Evolutionary conservation across 2,797 vertebrate species (phyloP).

Genomic region (Crax fasciolata): DNA sequence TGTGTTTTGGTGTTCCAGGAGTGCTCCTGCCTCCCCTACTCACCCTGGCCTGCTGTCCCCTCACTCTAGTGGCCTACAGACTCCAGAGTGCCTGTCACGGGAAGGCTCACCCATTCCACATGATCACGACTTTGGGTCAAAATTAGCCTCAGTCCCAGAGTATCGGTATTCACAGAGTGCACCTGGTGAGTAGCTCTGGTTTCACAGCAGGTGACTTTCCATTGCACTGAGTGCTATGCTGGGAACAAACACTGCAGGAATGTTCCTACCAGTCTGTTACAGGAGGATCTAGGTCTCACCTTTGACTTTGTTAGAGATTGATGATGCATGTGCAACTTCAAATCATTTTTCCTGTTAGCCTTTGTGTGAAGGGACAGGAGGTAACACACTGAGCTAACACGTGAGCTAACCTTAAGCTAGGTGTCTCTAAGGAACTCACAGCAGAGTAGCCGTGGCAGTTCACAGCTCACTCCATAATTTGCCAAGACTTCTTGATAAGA

Average conservation of each 20-base stretch:
- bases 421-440: not conserved
- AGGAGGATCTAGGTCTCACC: not conserved
- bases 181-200: constrained; percentile 87
- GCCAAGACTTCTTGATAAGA: not conserved
- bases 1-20: constrained; percentile 81
- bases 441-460: not conserved
- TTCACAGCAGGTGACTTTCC: not conserved
- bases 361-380: not conserved
- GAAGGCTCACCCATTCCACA: constrained; percentile 96
- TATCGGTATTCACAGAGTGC: constrained; percentile 97
- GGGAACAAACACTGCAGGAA: not conserved
- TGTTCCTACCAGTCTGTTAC: not conserved
- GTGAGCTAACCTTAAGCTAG: not conserved
- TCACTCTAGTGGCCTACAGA: constrained; percentile 95
- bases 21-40: constrained; percentile 96
- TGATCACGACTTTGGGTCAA: constrained; percentile 92
- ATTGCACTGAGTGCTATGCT: fast-evolving
- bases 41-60: constrained; percentile 96
- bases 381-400: not conserved
- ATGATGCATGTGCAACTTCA: not conserved
- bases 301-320: not conserved
- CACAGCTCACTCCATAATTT: not conserved
- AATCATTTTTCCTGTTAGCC: not conserved
- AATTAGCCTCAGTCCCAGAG: constrained; percentile 95
- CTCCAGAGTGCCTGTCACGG: constrained; percentile 95